These are phyloP conservation scores for Aurelia coerulea DNA, from an alignment of 30 jellyfish, hydroid and myxozoan genomes.

Conservation along the genomic window DNA sequence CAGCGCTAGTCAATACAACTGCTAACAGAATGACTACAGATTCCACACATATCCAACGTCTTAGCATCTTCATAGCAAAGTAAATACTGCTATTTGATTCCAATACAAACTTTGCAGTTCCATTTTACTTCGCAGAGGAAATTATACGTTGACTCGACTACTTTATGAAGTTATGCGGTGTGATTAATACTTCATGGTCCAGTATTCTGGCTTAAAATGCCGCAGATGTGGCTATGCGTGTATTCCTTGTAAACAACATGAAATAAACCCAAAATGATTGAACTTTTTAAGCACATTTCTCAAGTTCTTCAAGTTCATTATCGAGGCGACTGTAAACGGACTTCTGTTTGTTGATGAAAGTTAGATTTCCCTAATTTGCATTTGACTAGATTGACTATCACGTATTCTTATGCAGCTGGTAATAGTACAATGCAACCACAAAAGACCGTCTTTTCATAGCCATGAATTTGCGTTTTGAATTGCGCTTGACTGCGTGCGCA, in stretches of 20 bases:
- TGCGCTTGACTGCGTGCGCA: conserved; percentile 2
- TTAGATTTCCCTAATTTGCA: conserved; percentile 45
- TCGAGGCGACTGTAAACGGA: not conserved
- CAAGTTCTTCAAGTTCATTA: not conserved
- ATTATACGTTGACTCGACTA: not conserved
- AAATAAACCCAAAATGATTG: too few relatives aligned
- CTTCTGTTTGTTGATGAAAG: not conserved
- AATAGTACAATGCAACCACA: conserved; percentile 58
- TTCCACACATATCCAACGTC: not conserved
- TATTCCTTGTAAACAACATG: too few relatives aligned
- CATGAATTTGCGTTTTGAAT: too few relatives aligned
- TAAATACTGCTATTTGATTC: too few relatives aligned
- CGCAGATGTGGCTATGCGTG: too few relatives aligned
- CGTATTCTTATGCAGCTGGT: conserved; percentile 64
- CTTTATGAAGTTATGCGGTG: not conserved
- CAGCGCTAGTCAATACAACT: not conserved
- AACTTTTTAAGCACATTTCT: not conserved
- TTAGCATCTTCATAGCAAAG: too few relatives aligned
- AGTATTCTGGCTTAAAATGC: too few relatives aligned
- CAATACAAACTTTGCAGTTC: too few relatives aligned
- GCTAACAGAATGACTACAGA: not conserved
- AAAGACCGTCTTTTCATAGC: conserved; percentile 53
- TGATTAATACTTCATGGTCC: too few relatives aligned
- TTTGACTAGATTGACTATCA: conserved; percentile 39
- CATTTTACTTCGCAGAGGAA: too few relatives aligned